Base-by-base conservation (phyloP, 2,113 vertebrate genomes). In the Myotis lucifugus region DNA sequence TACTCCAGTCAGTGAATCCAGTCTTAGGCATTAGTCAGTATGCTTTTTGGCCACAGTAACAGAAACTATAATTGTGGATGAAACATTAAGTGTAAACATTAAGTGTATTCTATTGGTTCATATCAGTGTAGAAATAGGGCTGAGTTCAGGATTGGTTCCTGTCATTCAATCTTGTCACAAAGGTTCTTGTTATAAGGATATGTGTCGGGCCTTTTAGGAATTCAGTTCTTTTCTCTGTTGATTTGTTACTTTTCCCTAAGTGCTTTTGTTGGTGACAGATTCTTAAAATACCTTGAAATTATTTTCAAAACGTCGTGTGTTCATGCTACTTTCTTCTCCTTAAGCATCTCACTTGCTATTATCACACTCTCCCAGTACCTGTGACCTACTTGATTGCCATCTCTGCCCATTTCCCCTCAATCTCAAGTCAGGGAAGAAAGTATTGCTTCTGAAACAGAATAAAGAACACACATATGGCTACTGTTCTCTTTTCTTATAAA, bases 391-490 rank as follows among this genome's bases (percentile, higher is more conserved):
- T 29, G 34, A n/a, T 73, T 56, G 40, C 48, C 8, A 6, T n/a
- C 15, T 83, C 76, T 85, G 32, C 8, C 48, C 29, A 3, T 76
- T 59, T 77, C 25, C 88, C 34, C 25, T 25, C 50, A 79, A 0
- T 61, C 72, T 88, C 21, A 76, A 19, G 14, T 17, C 40, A 52
- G 46, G 25, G 77, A 34, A 89, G 46, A 91, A 88, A 64, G 27
- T 92, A 61, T 88, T 48, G 27, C 87, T 95, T 94, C 59, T 92
- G 72, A 94, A 91, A 34, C 56, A 32, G 54, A 91, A 79, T 56
- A 70, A 48, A 87, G n/a, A 88, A 12, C 8, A 86, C 10, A 17
- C 66, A n/a, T 73, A 52, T 50, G 66, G 13, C 66, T 77, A 2
- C 48, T 79, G 0, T 69, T 88, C 37, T 78, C 56, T 87, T 72